A percentile compares a stretch with the other conserved stretches of the same genome.
phyloP scores from a whole-genome alignment of 2,113 vertebrate species.

The Malaclemys terrapin region DNA sequence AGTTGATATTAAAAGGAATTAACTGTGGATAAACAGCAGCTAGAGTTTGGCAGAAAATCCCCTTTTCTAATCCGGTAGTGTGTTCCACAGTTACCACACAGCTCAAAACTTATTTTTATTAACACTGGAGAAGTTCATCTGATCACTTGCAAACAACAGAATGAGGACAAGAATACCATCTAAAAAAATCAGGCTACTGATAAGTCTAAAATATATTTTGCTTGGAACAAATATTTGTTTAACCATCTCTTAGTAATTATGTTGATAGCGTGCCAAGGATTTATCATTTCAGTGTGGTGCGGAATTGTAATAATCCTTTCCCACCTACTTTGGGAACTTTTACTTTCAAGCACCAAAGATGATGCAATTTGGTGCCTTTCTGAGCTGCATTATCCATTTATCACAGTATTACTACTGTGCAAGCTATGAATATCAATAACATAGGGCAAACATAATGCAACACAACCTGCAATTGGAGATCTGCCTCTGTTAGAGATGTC shows the following conservation, averaged over 20 bases:
- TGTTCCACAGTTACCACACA: conserved; percentile 52
- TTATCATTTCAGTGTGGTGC: conserved; percentile 43
- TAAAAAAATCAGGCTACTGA: conserved; percentile 40
- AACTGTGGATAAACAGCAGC: conserved; percentile 61
- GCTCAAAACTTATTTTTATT: conserved; percentile 67
- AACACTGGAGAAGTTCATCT: conserved; percentile 65
- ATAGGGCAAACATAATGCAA: background rate
- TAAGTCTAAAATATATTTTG: conserved; percentile 33
- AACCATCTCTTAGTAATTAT: background rate
- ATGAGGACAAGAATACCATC: conserved; percentile 32
- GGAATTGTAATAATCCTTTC: conserved; percentile 23
- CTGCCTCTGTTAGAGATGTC: background rate
- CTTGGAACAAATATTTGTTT: conserved; percentile 58
- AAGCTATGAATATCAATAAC: background rate
- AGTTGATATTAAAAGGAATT: conserved; percentile 60
- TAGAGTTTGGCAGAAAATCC: conserved; percentile 59
- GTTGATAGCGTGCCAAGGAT: conserved; percentile 15
- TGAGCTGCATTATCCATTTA: conserved; percentile 8
- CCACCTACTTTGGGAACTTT: conserved; percentile 62
- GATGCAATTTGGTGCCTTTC: conserved; percentile 40
- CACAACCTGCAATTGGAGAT: background rate
- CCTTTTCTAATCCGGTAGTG: conserved; percentile 47
- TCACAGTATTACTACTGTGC: conserved; percentile 14
- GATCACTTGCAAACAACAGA: conserved; percentile 58
- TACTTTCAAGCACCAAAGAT: conserved; percentile 42